Evolutionary conservation across 2,113 vertebrate species (phyloP), one percentile per base, ranked within the genome.

Genomic region (Clupea harengus): DNA sequence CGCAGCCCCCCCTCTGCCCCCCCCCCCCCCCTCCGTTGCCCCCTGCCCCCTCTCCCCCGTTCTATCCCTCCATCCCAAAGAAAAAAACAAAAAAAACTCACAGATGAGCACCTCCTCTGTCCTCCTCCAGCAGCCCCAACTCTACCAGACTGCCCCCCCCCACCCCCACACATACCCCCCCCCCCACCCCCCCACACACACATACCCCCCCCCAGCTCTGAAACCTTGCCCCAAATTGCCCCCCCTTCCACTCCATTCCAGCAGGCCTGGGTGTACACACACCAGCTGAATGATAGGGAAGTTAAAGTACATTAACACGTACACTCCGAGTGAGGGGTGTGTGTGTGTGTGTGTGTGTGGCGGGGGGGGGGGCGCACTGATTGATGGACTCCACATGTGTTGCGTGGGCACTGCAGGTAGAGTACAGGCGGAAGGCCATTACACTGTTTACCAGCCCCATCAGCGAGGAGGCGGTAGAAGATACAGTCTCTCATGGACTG

Each of bases 301-400:
- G 67, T 92, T 91, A 83, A 91, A 92, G 90, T 54, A 86, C 85
- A 92, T 93, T 91, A 86, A 89, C 91, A 93, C 92, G 83, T 57
- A 72, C 85, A 83, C 84, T 82, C 81, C 88, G 87, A 87, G 89
- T 49, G 6, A 13, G 67, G 67, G 25, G 67, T 64, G 60, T 25
- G 22, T 64, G 60, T n/a, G 60, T 25, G 57, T 7, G 3, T n/a
- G 7, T 64, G 57, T n/a, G 22, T 22, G 4, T 22, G n/a, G n/a
- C 1, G 64, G 10, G 4, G 2, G 18, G 18, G 52, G 17, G 17
- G 15, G 18, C 15, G 18, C 17, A 20, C 52, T 54, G 52, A 54
- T 54, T 54, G 52, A 54, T 54, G 18, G 52, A 4, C 52, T 54
- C 52, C 52, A 54, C 52, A 54, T 54, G 52, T 54, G 52, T 17